Percentiles rank a stretch among this genome's conserved stretches.
These are phyloP conservation scores for Kradibia gibbosae DNA, from an alignment of 1,140 invertebrate genomes.

Conservation along the genomic window DNA sequence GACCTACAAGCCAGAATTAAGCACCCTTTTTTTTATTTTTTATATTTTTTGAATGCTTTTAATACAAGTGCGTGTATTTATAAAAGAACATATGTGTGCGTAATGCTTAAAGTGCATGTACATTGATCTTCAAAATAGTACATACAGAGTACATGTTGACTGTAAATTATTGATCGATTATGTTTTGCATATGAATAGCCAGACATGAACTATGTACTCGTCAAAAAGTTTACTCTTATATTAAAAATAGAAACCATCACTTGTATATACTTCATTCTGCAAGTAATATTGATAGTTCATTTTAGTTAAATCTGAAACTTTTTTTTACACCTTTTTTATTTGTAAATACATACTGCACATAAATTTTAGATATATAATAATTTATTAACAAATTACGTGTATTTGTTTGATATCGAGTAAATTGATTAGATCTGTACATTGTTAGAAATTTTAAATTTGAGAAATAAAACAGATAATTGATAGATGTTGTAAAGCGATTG, in stretches of 20 bases:
- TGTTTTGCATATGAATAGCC: conserved; percentile 43
- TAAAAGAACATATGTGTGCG: not conserved
- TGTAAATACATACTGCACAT: too few species aligned
- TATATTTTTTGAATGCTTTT: not conserved
- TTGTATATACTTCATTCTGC: not conserved
- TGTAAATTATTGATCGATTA: conserved; percentile 47
- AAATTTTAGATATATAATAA: too few species aligned
- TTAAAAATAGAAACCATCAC: conserved; percentile 1
- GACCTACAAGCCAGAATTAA: not conserved
- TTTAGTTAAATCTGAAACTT: too few species aligned
- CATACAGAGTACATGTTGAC: not conserved
- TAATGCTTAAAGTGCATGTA: not conserved
- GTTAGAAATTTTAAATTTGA: too few species aligned
- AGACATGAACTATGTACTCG: conserved; percentile 36
- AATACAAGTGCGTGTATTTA: not conserved
- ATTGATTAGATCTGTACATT: too few species aligned
- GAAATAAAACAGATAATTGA: too few species aligned
- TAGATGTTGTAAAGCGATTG: too few species aligned
- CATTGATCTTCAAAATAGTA: conserved; percentile 37
- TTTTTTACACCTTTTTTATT: too few species aligned
- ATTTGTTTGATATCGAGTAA: too few species aligned
- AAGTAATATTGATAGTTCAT: not conserved
- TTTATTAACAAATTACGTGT: too few species aligned
- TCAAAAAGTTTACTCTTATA: conserved; percentile 22
- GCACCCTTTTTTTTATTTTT: not conserved